Conservation (phyloP, 2,113 vertebrate species). For the Steatornis caripensis region DNA sequence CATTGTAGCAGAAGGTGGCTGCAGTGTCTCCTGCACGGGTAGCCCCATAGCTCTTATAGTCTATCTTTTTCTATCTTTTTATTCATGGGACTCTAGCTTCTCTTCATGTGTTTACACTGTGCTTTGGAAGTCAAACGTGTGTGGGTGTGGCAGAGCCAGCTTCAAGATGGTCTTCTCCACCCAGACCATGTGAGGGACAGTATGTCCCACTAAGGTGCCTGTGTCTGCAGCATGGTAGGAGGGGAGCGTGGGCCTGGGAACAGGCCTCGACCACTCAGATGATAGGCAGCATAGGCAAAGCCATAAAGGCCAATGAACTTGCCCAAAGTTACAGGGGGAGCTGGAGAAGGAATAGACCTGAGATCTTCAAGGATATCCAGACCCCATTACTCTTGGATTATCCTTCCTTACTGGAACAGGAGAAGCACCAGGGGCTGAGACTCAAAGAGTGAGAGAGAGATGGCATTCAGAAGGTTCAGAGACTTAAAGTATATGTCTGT, state of each 20-base stretch:
- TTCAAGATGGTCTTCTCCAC: not conserved
- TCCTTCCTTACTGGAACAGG: not conserved
- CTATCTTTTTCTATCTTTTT: not conserved
- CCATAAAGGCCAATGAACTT: not conserved
- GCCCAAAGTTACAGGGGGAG: not conserved
- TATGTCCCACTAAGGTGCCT: accelerated
- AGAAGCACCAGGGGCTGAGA: not conserved
- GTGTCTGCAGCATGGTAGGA: not conserved
- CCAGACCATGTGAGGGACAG: not conserved
- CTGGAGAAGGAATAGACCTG: not conserved
- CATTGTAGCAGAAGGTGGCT: not conserved
- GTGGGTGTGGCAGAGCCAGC: not conserved
- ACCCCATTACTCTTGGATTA: not conserved
- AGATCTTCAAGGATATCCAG: not conserved
- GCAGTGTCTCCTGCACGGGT: accelerated
- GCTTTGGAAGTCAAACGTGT: not conserved
- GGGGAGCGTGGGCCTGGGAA: not conserved
- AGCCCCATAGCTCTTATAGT: not conserved
- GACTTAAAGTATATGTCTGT: not conserved
- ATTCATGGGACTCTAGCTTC: not conserved
- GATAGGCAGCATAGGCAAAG: not conserved
- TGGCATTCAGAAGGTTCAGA: not conserved
- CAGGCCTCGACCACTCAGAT: not conserved
- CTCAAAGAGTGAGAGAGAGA: not conserved
- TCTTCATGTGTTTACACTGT: not conserved